Conservation (phyloP, 2,797 vertebrate genomes). For the Glyptemys insculpta region DNA sequence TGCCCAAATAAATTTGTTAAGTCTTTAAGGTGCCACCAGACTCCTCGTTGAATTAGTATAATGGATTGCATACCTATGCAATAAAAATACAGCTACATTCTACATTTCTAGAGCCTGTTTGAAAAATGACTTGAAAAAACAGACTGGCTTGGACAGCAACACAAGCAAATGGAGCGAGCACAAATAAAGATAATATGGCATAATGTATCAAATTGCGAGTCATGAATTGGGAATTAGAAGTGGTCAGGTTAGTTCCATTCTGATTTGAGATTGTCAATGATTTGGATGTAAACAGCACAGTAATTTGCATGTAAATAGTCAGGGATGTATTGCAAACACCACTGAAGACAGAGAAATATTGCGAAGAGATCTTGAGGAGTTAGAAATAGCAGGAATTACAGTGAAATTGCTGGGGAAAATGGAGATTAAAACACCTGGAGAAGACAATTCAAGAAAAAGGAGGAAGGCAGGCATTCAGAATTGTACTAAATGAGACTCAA, state of each 20-base stretch:
- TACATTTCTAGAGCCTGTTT: background rate
- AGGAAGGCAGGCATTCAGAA: background rate
- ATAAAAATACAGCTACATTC: background rate
- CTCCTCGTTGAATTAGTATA: background rate
- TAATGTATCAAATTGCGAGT: background rate
- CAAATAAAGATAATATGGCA: background rate
- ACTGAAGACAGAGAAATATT: background rate
- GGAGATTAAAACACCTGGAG: background rate
- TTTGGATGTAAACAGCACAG: background rate
- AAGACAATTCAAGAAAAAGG: background rate
- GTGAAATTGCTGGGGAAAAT: background rate
- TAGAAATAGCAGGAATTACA: background rate
- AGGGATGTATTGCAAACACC: background rate
- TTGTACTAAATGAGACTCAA: background rate
- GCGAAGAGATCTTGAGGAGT: background rate
- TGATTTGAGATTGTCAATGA: background rate
- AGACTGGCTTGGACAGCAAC: background rate
- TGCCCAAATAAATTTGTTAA: too few species aligned
- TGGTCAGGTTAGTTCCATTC: background rate
- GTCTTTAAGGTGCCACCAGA: too few species aligned
- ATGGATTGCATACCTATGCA: rapidly evolving
- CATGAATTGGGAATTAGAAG: background rate
- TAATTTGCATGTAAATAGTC: background rate
- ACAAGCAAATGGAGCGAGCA: background rate
- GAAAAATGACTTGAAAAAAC: background rate